Conservation (phyloP, 2,888 invertebrate genomes). For the Pterostichus madidus region DNA sequence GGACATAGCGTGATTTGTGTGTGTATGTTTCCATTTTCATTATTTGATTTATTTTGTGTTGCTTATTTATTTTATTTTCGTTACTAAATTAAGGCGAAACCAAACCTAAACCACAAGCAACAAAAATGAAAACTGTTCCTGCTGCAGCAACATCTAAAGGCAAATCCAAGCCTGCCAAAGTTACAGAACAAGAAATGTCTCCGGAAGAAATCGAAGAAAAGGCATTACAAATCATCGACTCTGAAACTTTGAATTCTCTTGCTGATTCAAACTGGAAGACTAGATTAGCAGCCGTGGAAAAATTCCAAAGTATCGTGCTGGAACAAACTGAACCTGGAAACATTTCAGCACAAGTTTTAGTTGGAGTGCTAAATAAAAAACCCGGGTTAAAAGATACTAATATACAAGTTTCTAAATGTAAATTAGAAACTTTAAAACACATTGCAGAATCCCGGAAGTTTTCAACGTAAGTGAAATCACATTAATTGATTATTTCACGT, state of each 20-base stretch:
- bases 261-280: constrained; percentile 92
- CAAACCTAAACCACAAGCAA: constrained; percentile 71
- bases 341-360: constrained; percentile 86
- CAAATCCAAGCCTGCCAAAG: constrained; percentile 74
- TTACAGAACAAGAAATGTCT: constrained; percentile 84
- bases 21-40: not conserved
- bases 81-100: constrained; percentile 27
- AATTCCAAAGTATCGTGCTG: constrained; percentile 82
- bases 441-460: constrained; percentile 88
- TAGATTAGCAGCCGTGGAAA: constrained; percentile 87
- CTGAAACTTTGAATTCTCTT: constrained; percentile 83
- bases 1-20: too few species aligned
- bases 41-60: constrained; percentile 24
- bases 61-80: constrained; percentile 50
- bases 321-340: constrained; percentile 81
- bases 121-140: constrained; percentile 75
- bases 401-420: constrained; percentile 92
- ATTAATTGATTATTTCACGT: constrained; percentile 12
- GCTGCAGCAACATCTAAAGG: constrained; percentile 72
- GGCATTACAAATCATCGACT: constrained; percentile 83
- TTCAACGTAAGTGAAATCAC: constrained; percentile 79
- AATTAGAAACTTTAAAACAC: constrained; percentile 88
- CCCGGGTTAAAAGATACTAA: constrained; percentile 95
- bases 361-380: constrained; percentile 87
- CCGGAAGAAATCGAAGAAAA: constrained; percentile 89